Base-by-base conservation (phyloP, 2,797 vertebrate species). In the Tenualosa thibaudeaui region DNA sequence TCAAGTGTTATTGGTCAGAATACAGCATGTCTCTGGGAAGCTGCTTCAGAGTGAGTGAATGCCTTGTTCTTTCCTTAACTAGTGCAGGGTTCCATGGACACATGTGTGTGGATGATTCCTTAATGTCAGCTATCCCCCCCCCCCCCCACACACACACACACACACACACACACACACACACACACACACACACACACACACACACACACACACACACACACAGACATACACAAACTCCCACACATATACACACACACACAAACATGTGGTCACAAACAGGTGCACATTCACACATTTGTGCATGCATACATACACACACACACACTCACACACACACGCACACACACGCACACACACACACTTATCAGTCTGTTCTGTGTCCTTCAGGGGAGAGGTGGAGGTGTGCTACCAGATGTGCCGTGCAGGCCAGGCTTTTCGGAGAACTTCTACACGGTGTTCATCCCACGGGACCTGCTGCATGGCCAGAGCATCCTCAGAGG, bases 401-500 rank as follows among this genome's bases (percentile, higher is more conserved):
- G 95, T 93, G 96, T 95, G 95, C 94, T 95, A 82, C 93, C 95
- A 86, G 95, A 93, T 90, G 90, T 95, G 90, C 92, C 92, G 17
- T 99, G 98, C 93, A 96, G 96, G 91, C 96, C 97, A 71, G 98
- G 98, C 89, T 99, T 99, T 95, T 97, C 97, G 60, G 96, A 97
- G 87, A 97, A 96, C 86, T 97, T 96, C 93, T 99, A 99, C 95
- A 97, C 96, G 0, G 96, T 96, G 0, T 94, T 98, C 10, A 93
- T 99, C 93, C 96, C 98, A n/a, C 96, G 95, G 84, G 97, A 96
- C 81, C 86, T 97, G 75, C 93, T 96, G 91, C 97, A 96, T 86
- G 97, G 97, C 88, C 97, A 97, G 95, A 96, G 96, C 93, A 95
- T 98, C 87, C 96, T 99, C 90, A 98, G 97, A 99, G 98, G 98